Base-by-base conservation (phyloP, 1,140 invertebrate genomes). In the Mylabris phalerata region DNA sequence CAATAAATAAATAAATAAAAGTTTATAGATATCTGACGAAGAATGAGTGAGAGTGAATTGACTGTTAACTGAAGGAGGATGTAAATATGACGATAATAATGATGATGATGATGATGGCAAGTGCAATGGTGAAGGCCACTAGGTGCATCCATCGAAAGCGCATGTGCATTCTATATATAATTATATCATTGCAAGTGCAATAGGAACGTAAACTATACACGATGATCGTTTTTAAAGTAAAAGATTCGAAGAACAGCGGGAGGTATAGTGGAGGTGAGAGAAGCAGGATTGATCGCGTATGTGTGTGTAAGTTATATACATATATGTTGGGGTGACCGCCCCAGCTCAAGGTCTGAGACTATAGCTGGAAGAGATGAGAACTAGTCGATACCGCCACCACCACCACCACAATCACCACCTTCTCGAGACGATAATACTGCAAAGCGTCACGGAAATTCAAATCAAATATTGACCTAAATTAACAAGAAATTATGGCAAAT, bases 111-210 rank as follows among this genome's bases (percentile, higher is more conserved):
- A 32, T 32, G 32, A 54, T 54, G 42, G 51, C 51, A 54, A 54
- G 51, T 54, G 51, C 51, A 54, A 45, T 52, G 43, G 51, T 54
- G 51, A 54, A 54, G 51, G 51, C 51, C 51, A 54, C 51, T 42
- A 32, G 32, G 32, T 32, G 51, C 51, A 46, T 46, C 51, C 42
- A 45, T 42, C 51, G 41, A 9, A 45, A 45, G 60, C 60, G 60
- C 60, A 61, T 54, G 60, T 52, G 50, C 55, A 57, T 32, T 32
- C 50, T 38, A 25, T 50, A 49, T 61, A 61, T 61, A 61, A 61
- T 61, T 61, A 61, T 61, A 61, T 61, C 60, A 61, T 50, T 57
- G 60, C 52, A 61, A 61, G 55, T 61, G 60, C 60, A 57, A 57
- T 44, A 43, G 48, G 48, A 7, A 32, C 32, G 32, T 32, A 32